Percentiles rank a stretch among this genome's conserved stretches.
Conservation (phyloP, 2,888 invertebrate genomes). For the Sphaerophoria taeniata region DNA sequence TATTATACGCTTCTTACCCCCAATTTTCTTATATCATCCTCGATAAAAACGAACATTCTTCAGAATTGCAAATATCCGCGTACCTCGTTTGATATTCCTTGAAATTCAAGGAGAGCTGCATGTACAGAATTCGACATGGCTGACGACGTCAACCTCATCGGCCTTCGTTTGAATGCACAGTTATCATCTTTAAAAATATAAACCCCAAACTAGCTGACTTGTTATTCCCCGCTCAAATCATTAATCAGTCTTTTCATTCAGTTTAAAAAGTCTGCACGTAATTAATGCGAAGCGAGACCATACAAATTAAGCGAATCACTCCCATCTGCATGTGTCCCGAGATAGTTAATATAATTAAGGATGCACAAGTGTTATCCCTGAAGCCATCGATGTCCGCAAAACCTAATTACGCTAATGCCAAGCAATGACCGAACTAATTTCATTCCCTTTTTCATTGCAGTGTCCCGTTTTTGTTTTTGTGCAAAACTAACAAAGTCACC, state of each 20-base stretch:
- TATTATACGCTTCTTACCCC: neutral
- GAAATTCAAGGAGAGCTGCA: constrained; percentile 38
- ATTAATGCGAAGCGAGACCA: constrained; percentile 19
- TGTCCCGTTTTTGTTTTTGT: neutral
- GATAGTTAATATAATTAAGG: constrained; percentile 43
- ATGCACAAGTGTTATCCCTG: constrained; percentile 48
- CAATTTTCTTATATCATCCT: neutral
- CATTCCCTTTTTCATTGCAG: neutral
- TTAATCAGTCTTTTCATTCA: constrained; percentile 2
- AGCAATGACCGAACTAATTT: constrained; percentile 61
- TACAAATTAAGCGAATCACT: constrained; percentile 25
- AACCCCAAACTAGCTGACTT: too few relatives aligned
- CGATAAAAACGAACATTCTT: constrained; percentile 37
- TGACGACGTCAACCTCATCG: too few relatives aligned
- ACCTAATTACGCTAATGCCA: constrained; percentile 63
- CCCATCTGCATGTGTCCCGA: constrained; percentile 11
- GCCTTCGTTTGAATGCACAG: too few relatives aligned
- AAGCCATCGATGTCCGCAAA: constrained; percentile 41
- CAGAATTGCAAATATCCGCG: constrained; percentile 65
- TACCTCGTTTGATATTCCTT: constrained; percentile 61
- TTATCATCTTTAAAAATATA: too few relatives aligned
- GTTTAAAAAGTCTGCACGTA: neutral
- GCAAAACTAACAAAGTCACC: constrained; percentile 7
- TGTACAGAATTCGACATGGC: neutral
- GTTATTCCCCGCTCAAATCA: too few relatives aligned